These are phyloP conservation scores for Tubulanus polymorphus DNA, from an alignment of 2,888 invertebrate genomes.

Conservation along the genomic window DNA sequence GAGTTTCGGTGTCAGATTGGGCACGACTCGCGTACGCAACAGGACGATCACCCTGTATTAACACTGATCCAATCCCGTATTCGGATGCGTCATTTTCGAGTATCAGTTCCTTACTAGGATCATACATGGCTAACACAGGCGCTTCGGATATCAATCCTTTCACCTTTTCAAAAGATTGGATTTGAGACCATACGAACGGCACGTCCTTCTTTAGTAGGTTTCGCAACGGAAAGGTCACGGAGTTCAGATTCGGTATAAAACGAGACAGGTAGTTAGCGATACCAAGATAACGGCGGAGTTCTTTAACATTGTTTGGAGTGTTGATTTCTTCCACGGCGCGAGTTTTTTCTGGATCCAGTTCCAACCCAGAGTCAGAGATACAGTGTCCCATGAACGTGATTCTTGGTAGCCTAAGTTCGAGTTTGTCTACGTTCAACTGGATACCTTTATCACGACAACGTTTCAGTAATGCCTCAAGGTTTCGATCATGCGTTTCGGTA, in stretches of 20 bases:
- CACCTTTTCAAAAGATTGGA: conserved; percentile 17
- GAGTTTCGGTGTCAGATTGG: conserved; percentile 15
- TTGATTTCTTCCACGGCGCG: conserved; percentile 17
- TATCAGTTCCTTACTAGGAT: conserved; percentile 11
- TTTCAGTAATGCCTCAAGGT: conserved; percentile 10
- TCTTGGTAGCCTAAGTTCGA: conserved; percentile 4
- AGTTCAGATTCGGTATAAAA: conserved; percentile 18
- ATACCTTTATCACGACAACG: conserved; percentile 17
- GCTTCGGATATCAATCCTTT: conserved; percentile 6
- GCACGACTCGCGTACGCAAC: conserved; percentile 18
- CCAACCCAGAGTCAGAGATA: conserved; percentile 15
- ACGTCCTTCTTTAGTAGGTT: conserved; percentile 21
- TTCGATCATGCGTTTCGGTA: conserved; percentile 16
- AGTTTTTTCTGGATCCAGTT: conserved; percentile 19
- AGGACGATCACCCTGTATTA: conserved; percentile 19
- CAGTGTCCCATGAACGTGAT: conserved; percentile 19
- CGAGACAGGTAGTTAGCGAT: conserved; percentile 18
- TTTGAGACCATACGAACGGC: conserved; percentile 22
- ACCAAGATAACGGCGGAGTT: conserved; percentile 20
- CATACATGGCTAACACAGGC: conserved; percentile 21
- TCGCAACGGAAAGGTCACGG: conserved; percentile 11
- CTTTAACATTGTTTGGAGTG: conserved; percentile 11
- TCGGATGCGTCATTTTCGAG: conserved; percentile 23
- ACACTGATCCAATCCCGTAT: conserved; percentile 23
- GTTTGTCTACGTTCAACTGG: conserved; percentile 15